A percentile compares a stretch with the other conserved stretches of the same genome.
These are phyloP conservation scores for Poicephalus meyeri DNA, from an alignment of 2,113 vertebrate species.

Conservation along the genomic window DNA sequence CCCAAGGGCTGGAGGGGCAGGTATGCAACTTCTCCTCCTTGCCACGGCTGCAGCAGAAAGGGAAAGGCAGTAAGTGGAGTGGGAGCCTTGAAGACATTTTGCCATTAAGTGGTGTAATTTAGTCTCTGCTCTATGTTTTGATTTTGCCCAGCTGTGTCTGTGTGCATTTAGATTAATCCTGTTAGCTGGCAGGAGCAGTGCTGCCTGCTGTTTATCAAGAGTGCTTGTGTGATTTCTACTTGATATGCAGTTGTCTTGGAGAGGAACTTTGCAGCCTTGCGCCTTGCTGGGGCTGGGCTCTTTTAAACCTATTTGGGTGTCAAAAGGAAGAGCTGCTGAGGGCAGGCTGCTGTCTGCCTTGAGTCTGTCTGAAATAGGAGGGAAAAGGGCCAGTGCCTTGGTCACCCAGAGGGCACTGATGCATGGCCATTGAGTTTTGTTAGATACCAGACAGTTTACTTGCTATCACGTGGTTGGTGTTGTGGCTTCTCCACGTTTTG, in stretches of 20 bases:
- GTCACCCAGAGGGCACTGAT: neutral
- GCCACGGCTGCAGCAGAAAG: too few species aligned
- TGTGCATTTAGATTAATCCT: slow-evolving; percentile 68
- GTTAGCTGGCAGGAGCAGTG: slow-evolving; percentile 42
- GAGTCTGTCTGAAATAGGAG: too few species aligned
- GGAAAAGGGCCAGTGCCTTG: neutral
- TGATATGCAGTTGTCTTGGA: slow-evolving; percentile 29
- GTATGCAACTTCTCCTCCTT: neutral
- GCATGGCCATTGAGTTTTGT: rapidly evolving
- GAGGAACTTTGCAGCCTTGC: neutral
- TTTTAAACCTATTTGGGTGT: neutral
- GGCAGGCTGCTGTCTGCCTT: neutral
- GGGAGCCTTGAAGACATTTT: neutral
- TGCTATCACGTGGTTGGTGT: neutral
- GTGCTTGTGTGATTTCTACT: slow-evolving; percentile 40
- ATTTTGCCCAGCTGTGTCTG: slow-evolving; percentile 66
- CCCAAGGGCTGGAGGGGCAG: neutral
- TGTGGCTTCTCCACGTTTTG: rapidly evolving
- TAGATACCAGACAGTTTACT: rapidly evolving
- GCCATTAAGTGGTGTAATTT: slow-evolving; percentile 18
- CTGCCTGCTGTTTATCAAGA: slow-evolving; percentile 67
- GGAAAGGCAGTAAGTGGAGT: neutral
- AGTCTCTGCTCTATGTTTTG: slow-evolving; percentile 53
- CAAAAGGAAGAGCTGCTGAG: neutral
- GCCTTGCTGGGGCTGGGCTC: neutral